Base-by-base conservation (phyloP, 2,797 vertebrate genomes). In the Gymnodraco acuticeps region DNA sequence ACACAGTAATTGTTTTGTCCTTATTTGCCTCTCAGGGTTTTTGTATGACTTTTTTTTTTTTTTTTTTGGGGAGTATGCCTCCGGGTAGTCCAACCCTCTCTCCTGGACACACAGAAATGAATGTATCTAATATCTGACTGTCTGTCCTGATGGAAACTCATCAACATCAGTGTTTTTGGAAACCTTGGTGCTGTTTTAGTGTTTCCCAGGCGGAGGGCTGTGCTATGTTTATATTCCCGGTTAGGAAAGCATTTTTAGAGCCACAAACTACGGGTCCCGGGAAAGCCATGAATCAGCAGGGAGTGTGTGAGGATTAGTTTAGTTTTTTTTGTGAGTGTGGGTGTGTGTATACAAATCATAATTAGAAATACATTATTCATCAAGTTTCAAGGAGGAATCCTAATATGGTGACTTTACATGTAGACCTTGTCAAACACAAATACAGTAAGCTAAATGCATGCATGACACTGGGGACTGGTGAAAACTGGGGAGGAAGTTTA, bases 181-280 rank as follows among this genome's bases (percentile, higher is more conserved):
- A 45, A 27, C 42, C 20, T 75, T 23, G 0, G 67, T 5, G 16
- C 10, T 2, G 5, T 46, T 70, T 48, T 4, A 1, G 17, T 27
- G 54, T 54, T 75, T 71, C 64, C 42, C 63, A 48, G 66, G 33
- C 17, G 1, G 15, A 13, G 56, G 33, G 47, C 64, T 2, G 58
- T 5, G 15, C 38, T 41, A 12, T 76, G 65, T 78, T 84, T 74
- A 31, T 73, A 3, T 67, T 73, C 55, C 54, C 68, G 41, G 33
- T 50, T 52, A 75, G 78, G 70, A 80, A 65, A 67, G 54, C 56
- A 75, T 13, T 60, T 61, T 77, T 31, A 47, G 60, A 71, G 23
- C 55, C 5, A 54, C 19, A 4, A 6, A 16, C n/a, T 7, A 5
- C 9, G 0, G 31, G n/a, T 42, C 76, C 71, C 77, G 27, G 27